These are phyloP conservation scores for Sebastes baramenuke DNA, from an alignment of 2,797 vertebrate genomes.

Conservation along the genomic window DNA sequence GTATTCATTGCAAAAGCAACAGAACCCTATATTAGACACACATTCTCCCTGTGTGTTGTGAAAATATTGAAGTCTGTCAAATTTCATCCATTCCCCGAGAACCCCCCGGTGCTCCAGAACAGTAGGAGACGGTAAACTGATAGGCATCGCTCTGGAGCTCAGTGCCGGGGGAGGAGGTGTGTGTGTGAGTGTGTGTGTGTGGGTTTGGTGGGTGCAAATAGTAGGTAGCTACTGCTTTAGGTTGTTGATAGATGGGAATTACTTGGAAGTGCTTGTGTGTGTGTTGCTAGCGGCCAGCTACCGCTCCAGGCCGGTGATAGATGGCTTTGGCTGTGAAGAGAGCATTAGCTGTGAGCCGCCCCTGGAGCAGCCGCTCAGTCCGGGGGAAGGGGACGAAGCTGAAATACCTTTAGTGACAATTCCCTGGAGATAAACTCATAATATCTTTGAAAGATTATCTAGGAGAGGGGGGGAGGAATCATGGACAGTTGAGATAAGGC, in stretches of 20 bases:
- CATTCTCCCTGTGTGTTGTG: slow-evolving; percentile 68
- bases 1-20: slow-evolving; percentile 76
- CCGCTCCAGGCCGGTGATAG: slow-evolving; percentile 63
- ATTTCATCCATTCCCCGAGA: slow-evolving; percentile 54
- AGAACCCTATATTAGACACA: slow-evolving; percentile 71
- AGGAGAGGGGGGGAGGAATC: background rate
- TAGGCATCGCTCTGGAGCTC: slow-evolving; percentile 48
- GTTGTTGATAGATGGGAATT: slow-evolving; percentile 74
- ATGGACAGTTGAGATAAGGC: slow-evolving; percentile 10
- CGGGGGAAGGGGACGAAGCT: slow-evolving; percentile 37
- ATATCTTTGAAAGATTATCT: slow-evolving; percentile 39
- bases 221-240: slow-evolving; percentile 67
- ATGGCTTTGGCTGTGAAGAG: slow-evolving; percentile 66
- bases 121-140: slow-evolving; percentile 72
- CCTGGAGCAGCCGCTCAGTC: slow-evolving; percentile 54
- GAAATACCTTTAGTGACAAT: slow-evolving; percentile 62
- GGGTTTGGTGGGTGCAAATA: slow-evolving; percentile 44
- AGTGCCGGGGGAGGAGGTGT: slow-evolving; percentile 30
- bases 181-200: background rate
- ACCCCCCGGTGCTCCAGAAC: slow-evolving; percentile 52
- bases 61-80: slow-evolving; percentile 70
- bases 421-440: slow-evolving; percentile 56
- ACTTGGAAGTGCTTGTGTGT: slow-evolving; percentile 53
- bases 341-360: slow-evolving; percentile 58
- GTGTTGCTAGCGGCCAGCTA: slow-evolving; percentile 44